Percentiles rank a stretch among this genome's conserved stretches.
phyloP scores from a whole-genome alignment of 2,113 vertebrate genomes.

The Semnornis frantzii region DNA sequence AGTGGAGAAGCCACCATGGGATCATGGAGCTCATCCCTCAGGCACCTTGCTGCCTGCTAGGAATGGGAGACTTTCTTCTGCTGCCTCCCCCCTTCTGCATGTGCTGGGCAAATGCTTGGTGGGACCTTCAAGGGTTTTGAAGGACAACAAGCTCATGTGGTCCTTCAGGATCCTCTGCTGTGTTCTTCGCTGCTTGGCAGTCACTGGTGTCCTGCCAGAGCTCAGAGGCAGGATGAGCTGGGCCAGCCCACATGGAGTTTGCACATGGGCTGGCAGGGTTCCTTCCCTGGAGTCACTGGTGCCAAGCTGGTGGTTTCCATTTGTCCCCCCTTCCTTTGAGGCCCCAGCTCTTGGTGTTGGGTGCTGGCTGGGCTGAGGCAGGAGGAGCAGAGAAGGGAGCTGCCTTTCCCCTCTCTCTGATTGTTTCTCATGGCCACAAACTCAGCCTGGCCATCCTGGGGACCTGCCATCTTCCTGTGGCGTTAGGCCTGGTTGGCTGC shows the following conservation, averaged over 20 bases:
- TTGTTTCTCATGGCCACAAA: background rate
- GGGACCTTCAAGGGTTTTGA: too few relatives aligned
- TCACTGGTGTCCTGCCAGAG: background rate
- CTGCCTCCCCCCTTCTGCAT: background rate
- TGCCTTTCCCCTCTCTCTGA: background rate
- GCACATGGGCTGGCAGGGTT: slow-evolving; percentile 38
- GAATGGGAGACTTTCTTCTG: accelerated
- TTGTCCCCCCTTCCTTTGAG: background rate
- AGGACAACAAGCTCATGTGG: too few relatives aligned
- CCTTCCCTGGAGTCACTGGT: background rate
- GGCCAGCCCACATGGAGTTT: slow-evolving; percentile 8
- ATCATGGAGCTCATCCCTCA: background rate
- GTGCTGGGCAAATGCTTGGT: background rate
- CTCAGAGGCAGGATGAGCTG: background rate
- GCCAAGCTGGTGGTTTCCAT: slow-evolving; percentile 54
- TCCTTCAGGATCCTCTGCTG: background rate
- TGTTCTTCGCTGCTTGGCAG: background rate
- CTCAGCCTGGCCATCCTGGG: background rate
- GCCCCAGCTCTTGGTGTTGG: background rate
- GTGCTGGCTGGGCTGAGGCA: background rate
- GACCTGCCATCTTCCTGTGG: background rate
- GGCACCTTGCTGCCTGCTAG: background rate
- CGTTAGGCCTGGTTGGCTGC: background rate
- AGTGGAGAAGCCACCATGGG: accelerated
- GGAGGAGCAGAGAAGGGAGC: background rate